A percentile compares a stretch with the other conserved stretches of the same genome.
phyloP scores from a whole-genome alignment of 1,140 invertebrate species.

The Thaumatotibia leucotreta region DNA sequence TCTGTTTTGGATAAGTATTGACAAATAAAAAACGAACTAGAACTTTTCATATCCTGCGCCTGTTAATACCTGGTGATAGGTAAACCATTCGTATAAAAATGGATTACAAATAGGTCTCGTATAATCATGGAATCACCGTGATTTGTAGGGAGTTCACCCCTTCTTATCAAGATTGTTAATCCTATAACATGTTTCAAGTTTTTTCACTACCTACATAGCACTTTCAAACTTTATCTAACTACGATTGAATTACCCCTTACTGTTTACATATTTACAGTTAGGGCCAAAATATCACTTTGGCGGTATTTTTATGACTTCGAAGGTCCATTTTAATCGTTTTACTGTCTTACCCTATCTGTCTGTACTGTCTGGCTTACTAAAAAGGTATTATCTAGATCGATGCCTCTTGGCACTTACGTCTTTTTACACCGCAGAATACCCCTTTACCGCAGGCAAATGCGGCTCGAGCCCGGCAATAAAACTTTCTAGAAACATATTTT shows the following conservation, averaged over 20 bases:
- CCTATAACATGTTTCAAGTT: too few species aligned
- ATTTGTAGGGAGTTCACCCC: too few species aligned
- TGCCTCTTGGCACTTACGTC: neutral
- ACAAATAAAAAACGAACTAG: too few species aligned
- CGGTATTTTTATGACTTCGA: conserved; percentile 24
- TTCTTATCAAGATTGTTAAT: too few species aligned
- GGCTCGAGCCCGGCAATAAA: conserved; percentile 41
- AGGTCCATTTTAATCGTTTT: conserved; percentile 47
- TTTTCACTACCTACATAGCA: too few species aligned
- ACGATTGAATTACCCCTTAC: neutral
- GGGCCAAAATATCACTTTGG: conserved; percentile 21
- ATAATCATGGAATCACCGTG: too few species aligned
- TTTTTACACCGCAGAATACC: neutral
- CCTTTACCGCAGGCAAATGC: conserved; percentile 35
- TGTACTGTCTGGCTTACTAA: conserved; percentile 12
- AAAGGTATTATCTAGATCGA: neutral
- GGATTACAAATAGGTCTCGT: too few species aligned
- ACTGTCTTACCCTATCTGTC: conserved; percentile 32
- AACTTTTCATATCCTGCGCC: too few species aligned
- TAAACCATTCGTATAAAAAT: too few species aligned
- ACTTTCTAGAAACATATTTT: conserved; percentile 60
- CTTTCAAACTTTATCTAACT: too few species aligned
- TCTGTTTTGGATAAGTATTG: too few species aligned
- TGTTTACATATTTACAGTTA: conserved; percentile 16
- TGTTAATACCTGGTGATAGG: too few species aligned